These are phyloP conservation scores for Heliconius congener DNA, from an alignment of 1,140 invertebrate genomes.

Conservation along the genomic window DNA sequence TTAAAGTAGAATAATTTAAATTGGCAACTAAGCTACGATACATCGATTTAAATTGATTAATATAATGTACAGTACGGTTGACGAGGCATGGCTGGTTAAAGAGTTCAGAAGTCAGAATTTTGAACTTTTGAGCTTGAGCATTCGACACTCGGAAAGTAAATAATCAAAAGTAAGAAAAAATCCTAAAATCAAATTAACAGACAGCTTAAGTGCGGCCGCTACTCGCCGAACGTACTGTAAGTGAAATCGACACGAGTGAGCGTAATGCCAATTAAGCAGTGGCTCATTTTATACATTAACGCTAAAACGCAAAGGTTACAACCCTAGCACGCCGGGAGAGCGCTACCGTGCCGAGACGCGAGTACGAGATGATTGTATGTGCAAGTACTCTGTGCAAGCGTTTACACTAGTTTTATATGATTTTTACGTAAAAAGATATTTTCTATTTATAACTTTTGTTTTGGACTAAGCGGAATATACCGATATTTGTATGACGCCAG, in stretches of 20 bases:
- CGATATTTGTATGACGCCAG: no score
- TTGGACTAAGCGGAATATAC: no score
- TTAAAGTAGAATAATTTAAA: neutral
- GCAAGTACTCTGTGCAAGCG: neutral
- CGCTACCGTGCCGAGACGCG: neutral
- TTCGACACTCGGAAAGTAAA: no score
- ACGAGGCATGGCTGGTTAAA: no score
- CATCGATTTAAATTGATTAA: slow-evolving; percentile 17
- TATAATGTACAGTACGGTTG: neutral
- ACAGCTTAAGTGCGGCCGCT: no score
- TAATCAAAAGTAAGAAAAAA: no score
- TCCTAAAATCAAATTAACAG: no score
- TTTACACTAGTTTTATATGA: neutral
- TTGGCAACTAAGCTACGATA: neutral
- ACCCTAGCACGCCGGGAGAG: slow-evolving; percentile 12
- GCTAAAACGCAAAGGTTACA: slow-evolving; percentile 49
- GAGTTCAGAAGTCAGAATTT: no score
- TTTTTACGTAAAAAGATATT: neutral
- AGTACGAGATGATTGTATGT: neutral
- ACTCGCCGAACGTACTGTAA: neutral
- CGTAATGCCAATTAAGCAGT: slow-evolving; percentile 37
- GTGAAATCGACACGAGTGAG: slow-evolving; percentile 24
- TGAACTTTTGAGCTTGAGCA: no score
- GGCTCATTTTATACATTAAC: slow-evolving; percentile 39
- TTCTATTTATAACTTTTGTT: neutral